Evolutionary conservation across 2,113 vertebrate genomes (phyloP), one percentile per base, ranked within the genome.

Genomic region (Pyrgilauda ruficollis): DNA sequence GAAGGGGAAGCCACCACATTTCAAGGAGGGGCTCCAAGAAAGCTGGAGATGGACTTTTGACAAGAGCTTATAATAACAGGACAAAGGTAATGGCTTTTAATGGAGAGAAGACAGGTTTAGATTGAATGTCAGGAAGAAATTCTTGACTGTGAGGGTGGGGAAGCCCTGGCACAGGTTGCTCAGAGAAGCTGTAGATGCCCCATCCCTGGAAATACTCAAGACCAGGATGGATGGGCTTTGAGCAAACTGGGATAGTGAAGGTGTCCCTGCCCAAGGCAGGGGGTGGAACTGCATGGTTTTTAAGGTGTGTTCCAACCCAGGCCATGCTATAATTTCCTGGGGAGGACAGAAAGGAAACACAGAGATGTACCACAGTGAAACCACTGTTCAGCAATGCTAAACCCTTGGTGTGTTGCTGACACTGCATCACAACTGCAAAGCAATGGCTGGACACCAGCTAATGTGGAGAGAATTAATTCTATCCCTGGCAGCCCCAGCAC

Each of bases 111-210:
- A 7, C 10, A 37, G 31, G 18, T 49, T 63, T 43, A 43, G 15
- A 27, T 14, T 33, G 15, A 35, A 33, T 37, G 35, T 11, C 22
- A 19, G 22, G 55, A 90, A 69, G 26, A 77, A 56, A 84, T 63
- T 63, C 43, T 43, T 0, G 0, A 2, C 49, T 37, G 26, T 49
- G 63, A 49, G 18, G 26, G 10, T 63, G 27, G 12, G 9, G 11
- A 62, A 21, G 15, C 14, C 20, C 30, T 33, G 56, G 56, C 41
- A 69, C 15, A 43, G 12, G 30, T 1, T 69, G 41, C 41, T n/a
- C 55, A 69, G 41, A 68, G 41, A 77, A 69, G 56, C 31, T 90
- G 31, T 10, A 27, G 26, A 15, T 43, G 72, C 4, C 21, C 18
- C 41, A 55, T 43, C 17, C 31, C 56, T 37, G 63, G 43, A 55